Percentiles rank a stretch among this genome's conserved stretches.
These are phyloP conservation scores for Eupithecia vulgata DNA, from an alignment of 2,888 invertebrate species.

Conservation along the genomic window DNA sequence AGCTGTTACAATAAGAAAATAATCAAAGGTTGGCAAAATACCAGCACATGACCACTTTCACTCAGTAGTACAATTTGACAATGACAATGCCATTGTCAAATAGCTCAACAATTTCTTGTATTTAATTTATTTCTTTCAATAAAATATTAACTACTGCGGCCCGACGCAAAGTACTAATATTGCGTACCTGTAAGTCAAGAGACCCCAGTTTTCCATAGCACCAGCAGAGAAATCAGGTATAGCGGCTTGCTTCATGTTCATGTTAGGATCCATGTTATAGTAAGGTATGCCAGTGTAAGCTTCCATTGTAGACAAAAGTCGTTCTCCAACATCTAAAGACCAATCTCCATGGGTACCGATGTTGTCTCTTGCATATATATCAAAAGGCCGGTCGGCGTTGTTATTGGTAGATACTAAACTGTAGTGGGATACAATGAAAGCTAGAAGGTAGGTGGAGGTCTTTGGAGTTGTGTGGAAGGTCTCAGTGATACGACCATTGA, in stretches of 20 bases:
- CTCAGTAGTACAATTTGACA: not conserved
- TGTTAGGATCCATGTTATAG: constrained; percentile 77
- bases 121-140: not conserved
- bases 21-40: no score
- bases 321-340: constrained; percentile 73
- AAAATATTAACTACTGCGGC: not conserved
- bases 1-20: no score
- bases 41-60: no score
- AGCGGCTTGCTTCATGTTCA: constrained; percentile 88
- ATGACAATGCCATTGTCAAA: not conserved
- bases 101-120: not conserved
- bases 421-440: constrained; percentile 94
- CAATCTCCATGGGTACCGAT: constrained; percentile 70
- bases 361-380: constrained; percentile 75
- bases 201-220: constrained; percentile 95
- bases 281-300: constrained; percentile 81
- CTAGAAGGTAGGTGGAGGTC: constrained; percentile 93
- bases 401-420: constrained; percentile 53
- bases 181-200: constrained; percentile 89
- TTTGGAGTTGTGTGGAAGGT: constrained; percentile 83
- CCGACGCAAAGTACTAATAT: not conserved
- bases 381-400: constrained; percentile 59
- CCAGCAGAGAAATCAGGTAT: constrained; percentile 91
- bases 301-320: constrained; percentile 81
- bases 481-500: constrained; percentile 61